phyloP scores from a whole-genome alignment of 2,797 vertebrate species.

The Sitta carolinensis region DNA sequence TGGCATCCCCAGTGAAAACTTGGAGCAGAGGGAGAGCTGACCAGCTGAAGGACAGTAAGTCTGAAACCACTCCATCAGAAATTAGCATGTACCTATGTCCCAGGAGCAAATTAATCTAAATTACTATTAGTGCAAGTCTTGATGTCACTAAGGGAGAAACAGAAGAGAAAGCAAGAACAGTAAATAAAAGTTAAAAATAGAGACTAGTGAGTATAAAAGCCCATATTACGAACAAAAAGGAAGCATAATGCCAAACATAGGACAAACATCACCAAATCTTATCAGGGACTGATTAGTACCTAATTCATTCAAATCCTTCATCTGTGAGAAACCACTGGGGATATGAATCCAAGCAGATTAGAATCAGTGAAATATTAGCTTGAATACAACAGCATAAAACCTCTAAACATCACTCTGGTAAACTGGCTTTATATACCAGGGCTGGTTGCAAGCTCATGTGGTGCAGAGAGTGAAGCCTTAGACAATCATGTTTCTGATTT shows the following conservation, averaged over 20 bases:
- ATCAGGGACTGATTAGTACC: not conserved
- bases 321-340: conserved; percentile 6
- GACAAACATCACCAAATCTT: not conserved
- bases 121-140: not conserved
- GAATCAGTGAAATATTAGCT: conserved; percentile 34
- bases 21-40: not conserved
- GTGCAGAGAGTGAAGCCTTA: not conserved
- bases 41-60: not conserved
- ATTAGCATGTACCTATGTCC: not conserved
- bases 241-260: not conserved
- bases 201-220: not conserved
- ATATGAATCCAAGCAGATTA: not conserved
- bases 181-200: not conserved
- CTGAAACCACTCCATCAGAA: not conserved
- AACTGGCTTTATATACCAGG: not conserved
- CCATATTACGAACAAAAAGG: not conserved
- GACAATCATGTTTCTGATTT: conserved; percentile 48
- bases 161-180: not conserved
- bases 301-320: conserved; percentile 28
- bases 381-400: not conserved
- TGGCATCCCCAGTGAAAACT: not conserved
- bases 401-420: not conserved
- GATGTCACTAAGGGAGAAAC: not conserved
- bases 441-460: not conserved
- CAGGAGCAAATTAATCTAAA: not conserved